Evolutionary conservation across 2,888 invertebrate species (phyloP).

Genomic region (Drosophila merina): DNA sequence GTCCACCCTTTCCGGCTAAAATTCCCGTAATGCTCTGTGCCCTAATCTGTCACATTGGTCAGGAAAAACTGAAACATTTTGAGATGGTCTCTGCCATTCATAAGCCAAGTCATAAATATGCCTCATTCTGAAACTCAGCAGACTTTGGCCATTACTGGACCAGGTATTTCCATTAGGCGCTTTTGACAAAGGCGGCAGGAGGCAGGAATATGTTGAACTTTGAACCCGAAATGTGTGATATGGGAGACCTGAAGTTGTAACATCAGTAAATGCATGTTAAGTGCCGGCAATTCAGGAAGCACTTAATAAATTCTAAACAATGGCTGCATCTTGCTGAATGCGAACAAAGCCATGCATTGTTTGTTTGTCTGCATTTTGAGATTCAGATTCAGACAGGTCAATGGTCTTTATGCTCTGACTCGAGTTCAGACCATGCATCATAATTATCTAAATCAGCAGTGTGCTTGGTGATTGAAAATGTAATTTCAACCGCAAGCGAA

Average conservation of each 20-base stretch:
- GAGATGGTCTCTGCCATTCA: conserved; percentile 1
- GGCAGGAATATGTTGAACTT: conserved; percentile 51
- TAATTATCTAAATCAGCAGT: conserved; percentile 43
- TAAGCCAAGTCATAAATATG: conserved; percentile 4
- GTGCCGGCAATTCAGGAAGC: conserved; percentile 64
- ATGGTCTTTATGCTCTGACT: conserved; percentile 48
- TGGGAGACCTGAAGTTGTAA: conserved; percentile 30
- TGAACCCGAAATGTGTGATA: conserved; percentile 36
- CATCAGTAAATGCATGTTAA: conserved; percentile 58
- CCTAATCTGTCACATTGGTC: not conserved
- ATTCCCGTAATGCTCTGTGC: not conserved
- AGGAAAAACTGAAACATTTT: not conserved
- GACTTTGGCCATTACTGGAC: conserved; percentile 52
- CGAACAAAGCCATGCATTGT: conserved; percentile 60
- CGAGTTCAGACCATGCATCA: conserved; percentile 33
- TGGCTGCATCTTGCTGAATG: conserved; percentile 44
- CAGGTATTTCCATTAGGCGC: conserved; percentile 60
- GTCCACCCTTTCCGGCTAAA: not conserved
- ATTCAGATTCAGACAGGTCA: conserved; percentile 40
- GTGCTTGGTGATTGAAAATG: conserved; percentile 57
- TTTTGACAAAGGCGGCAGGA: conserved; percentile 13
- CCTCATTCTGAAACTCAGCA: conserved; percentile 19
- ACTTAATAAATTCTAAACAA: conserved; percentile 76
- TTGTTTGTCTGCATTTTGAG: conserved; percentile 4
- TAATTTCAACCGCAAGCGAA: conserved; percentile 53